phyloP scores from a whole-genome alignment of 2,113 vertebrate species.

The Istiophorus platypterus region DNA sequence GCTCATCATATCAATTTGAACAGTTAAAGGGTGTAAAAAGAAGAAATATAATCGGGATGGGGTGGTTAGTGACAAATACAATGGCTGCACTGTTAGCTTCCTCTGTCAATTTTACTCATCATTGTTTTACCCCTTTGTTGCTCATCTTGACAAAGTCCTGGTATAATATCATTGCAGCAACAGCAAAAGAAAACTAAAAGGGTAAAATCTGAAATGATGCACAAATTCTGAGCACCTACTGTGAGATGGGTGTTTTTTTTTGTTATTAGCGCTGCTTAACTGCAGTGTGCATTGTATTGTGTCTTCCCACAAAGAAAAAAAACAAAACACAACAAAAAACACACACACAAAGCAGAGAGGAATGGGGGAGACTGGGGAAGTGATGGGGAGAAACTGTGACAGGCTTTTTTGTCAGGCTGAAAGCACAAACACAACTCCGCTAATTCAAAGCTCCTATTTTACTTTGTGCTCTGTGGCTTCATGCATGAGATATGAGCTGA shows the following conservation, averaged over 20 bases:
- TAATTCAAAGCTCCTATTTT: slow-evolving; percentile 16
- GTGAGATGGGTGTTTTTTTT: background rate
- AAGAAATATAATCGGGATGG: background rate
- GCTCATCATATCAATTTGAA: slow-evolving; percentile 3
- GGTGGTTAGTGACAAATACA: slow-evolving; percentile 6
- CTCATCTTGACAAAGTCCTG: slow-evolving; percentile 9
- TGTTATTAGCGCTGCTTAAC: background rate
- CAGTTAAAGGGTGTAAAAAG: slow-evolving; percentile 19
- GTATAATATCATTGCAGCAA: background rate
- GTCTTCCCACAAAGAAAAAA: too few species aligned
- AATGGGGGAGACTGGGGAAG: slow-evolving; percentile 4
- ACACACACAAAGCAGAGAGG: slow-evolving; percentile 10
- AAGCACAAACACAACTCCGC: slow-evolving; percentile 40
- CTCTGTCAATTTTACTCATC: slow-evolving; percentile 13
- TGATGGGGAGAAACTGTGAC: slow-evolving; percentile 37
- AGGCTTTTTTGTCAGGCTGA: slow-evolving; percentile 43
- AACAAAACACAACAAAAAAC: too few species aligned
- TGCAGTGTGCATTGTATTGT: background rate
- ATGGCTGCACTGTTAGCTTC: slow-evolving; percentile 20
- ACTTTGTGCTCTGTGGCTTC: slow-evolving; percentile 36
- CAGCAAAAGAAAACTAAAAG: background rate
- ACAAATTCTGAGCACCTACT: background rate
- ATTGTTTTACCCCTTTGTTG: background rate
- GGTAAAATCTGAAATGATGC: background rate
- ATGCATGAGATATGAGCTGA: slow-evolving; percentile 52